Evolutionary conservation across 2,113 vertebrate species (phyloP).

Genomic region (Agapornis roseicollis): DNA sequence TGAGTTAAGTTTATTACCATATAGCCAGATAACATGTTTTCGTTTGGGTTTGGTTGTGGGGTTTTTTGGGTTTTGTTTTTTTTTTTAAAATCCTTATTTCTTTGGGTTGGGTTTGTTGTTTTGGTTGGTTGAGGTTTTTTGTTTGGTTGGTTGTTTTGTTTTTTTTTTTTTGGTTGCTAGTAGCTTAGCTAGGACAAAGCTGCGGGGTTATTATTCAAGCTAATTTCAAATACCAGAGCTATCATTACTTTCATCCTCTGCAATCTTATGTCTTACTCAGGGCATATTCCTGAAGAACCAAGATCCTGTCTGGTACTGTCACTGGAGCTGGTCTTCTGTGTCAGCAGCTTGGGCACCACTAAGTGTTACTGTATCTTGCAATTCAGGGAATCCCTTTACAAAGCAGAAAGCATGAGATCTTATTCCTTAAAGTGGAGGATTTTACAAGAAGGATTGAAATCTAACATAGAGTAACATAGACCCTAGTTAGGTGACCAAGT

Average conservation of each 20-base stretch:
- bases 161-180: background rate
- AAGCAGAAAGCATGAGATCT: background rate
- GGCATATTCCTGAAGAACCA: background rate
- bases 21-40: background rate
- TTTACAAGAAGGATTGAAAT: background rate
- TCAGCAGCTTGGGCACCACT: background rate
- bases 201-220: background rate
- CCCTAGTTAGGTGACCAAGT: background rate
- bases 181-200: background rate
- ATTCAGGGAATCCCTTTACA: background rate
- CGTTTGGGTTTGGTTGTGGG: background rate
- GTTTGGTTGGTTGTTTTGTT: background rate
- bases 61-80: background rate
- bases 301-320: background rate
- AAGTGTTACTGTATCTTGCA: background rate
- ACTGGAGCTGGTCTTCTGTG: background rate
- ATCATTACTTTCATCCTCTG: background rate
- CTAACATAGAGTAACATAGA: too few species aligned
- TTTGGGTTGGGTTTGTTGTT: background rate
- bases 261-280: accelerated
- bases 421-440: background rate
- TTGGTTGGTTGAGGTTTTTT: background rate
- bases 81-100: background rate
- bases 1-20: background rate
- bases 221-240: background rate